Percentiles rank a stretch among this genome's conserved stretches.
These are phyloP conservation scores for Crotalus helleri DNA, from an alignment of 2,113 vertebrate species.

Conservation along the genomic window DNA sequence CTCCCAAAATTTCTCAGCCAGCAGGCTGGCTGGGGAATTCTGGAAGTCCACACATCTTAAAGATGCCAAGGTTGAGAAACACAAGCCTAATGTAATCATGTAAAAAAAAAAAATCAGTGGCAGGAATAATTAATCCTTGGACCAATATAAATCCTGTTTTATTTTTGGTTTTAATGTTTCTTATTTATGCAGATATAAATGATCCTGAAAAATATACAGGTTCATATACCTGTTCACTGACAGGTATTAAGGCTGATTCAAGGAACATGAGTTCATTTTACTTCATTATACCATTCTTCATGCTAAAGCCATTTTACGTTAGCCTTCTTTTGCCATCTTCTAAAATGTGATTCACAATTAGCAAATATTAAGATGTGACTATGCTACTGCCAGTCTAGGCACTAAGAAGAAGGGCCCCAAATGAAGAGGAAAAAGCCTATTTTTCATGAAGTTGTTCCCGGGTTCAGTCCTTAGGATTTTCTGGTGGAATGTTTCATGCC, in stretches of 20 bases:
- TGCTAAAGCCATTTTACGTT: not conserved
- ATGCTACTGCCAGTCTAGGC: not conserved
- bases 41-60: not conserved
- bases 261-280: not conserved
- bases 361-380: not conserved
- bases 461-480: not conserved
- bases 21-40: not conserved
- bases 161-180: not conserved
- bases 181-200: not conserved
- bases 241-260: not conserved
- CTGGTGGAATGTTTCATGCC: not conserved
- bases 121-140: not conserved
- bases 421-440: not conserved
- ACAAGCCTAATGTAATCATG: not conserved
- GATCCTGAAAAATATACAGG: not conserved
- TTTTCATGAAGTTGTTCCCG: not conserved
- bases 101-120: not conserved
- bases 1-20: not conserved
- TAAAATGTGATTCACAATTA: not conserved
- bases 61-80: not conserved
- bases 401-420: not conserved
- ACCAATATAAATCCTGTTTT: not conserved
- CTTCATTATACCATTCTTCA: not conserved
- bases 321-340: not conserved
- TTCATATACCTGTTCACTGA: not conserved